Conservation (phyloP, 2,888 invertebrate genomes). For the Lasioglossum lativentre region DNA sequence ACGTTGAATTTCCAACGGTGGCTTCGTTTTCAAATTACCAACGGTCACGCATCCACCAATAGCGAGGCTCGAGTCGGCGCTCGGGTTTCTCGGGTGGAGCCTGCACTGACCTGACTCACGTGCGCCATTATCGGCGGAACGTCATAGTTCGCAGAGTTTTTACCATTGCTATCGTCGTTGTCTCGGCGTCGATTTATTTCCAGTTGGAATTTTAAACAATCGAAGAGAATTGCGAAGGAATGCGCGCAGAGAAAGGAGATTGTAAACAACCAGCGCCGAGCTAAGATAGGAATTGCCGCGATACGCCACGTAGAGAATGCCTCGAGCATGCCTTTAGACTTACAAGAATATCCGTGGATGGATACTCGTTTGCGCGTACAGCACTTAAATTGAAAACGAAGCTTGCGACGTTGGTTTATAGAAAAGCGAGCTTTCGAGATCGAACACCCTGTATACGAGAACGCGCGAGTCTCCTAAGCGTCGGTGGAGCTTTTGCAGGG, state of each 20-base stretch:
- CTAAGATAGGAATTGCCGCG: background rate
- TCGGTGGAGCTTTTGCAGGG: conserved; percentile 28
- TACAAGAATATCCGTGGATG: background rate
- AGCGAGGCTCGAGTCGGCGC: background rate
- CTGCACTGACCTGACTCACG: background rate
- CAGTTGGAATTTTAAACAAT: background rate
- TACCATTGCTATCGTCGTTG: background rate
- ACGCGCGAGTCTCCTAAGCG: background rate
- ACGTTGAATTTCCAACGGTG: background rate
- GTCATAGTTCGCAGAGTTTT: background rate
- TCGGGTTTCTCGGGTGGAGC: background rate
- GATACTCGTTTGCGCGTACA: background rate
- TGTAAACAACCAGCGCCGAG: background rate
- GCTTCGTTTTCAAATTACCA: conserved; percentile 4
- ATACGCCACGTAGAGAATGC: background rate
- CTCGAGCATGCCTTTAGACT: background rate
- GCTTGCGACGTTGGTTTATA: background rate
- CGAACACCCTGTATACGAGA: background rate
- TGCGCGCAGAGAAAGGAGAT: background rate
- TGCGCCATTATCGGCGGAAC: background rate
- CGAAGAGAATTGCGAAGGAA: background rate
- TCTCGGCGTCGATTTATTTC: background rate
- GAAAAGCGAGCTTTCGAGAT: background rate
- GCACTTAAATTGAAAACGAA: background rate
- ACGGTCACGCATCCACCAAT: background rate